Evolutionary conservation across 2,888 invertebrate genomes (phyloP).

Genomic region (Agelastica alni): DNA sequence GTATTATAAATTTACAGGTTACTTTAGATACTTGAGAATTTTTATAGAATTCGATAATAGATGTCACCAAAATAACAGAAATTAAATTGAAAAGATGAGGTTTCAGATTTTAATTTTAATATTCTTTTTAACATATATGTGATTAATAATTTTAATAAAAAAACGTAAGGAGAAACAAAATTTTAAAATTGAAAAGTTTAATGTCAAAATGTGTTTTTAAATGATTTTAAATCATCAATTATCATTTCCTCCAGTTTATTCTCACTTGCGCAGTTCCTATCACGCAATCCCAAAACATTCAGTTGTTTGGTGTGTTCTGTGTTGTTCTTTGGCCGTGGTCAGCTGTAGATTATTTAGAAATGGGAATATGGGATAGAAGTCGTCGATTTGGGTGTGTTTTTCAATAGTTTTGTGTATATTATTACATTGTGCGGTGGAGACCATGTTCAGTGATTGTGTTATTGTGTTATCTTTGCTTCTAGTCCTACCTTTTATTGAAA

Average conservation of each 20-base stretch:
- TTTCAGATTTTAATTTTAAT: no score
- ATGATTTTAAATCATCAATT: conserved; percentile 15
- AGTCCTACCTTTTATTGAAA: conserved; percentile 71
- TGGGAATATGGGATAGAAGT: conserved; percentile 30
- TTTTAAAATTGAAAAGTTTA: no score
- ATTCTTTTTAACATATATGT: no score
- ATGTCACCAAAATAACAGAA: no score
- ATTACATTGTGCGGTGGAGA: conserved; percentile 26
- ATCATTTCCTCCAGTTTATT: conserved; percentile 13
- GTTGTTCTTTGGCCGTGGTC: conserved; percentile 27
- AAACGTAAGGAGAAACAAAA: no score
- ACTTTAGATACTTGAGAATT: no score
- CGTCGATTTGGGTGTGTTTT: conserved; percentile 35
- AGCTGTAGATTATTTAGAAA: conserved; percentile 28
- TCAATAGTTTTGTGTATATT: conserved; percentile 29
- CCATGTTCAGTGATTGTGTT: conserved; percentile 46
- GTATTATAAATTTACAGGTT: no score
- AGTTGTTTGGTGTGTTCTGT: conserved; percentile 20
- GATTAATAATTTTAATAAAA: no score
- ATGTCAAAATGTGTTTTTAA: no score
- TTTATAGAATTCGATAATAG: no score
- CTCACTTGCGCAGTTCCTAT: conserved; percentile 19
- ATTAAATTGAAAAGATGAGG: no score
- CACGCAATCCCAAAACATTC: conserved; percentile 10
- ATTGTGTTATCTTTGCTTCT: conserved; percentile 70